Conservation (phyloP, 2,113 vertebrate genomes). For the Probosciger aterrimus region DNA sequence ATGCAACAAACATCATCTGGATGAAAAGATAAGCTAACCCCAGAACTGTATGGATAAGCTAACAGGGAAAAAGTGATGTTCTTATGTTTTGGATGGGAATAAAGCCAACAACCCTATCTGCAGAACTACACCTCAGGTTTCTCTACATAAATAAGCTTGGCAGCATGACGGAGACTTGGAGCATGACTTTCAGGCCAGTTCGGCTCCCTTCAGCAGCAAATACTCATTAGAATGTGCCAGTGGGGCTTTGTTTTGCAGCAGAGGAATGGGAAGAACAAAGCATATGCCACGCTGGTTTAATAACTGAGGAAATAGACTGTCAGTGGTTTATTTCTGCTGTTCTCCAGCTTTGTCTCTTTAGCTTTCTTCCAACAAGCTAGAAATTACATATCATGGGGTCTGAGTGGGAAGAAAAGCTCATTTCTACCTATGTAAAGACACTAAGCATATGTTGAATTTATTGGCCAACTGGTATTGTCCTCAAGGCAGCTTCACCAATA, state of each 20-base stretch:
- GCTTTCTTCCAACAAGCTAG: neutral
- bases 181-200: too few relatives aligned
- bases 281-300: neutral
- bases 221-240: neutral
- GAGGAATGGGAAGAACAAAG: neutral
- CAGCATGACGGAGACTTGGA: too few relatives aligned
- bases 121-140: neutral
- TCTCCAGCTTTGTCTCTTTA: slow-evolving; percentile 6
- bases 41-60: neutral
- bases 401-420: neutral
- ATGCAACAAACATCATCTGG: neutral
- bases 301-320: neutral
- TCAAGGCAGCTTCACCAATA: slow-evolving; percentile 50
- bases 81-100: neutral
- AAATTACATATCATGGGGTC: neutral
- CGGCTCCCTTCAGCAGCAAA: too few relatives aligned
- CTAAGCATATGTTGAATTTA: slow-evolving; percentile 54
- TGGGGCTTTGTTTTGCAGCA: neutral
- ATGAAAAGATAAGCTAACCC: neutral
- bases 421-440: slow-evolving; percentile 14
- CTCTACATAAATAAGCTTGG: neutral
- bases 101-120: neutral
- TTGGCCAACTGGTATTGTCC: slow-evolving; percentile 47
- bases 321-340: neutral
- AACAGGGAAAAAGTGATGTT: neutral